These are phyloP conservation scores for Bactericera cockerelli DNA, from an alignment of 1,140 invertebrate genomes.

Conservation along the genomic window DNA sequence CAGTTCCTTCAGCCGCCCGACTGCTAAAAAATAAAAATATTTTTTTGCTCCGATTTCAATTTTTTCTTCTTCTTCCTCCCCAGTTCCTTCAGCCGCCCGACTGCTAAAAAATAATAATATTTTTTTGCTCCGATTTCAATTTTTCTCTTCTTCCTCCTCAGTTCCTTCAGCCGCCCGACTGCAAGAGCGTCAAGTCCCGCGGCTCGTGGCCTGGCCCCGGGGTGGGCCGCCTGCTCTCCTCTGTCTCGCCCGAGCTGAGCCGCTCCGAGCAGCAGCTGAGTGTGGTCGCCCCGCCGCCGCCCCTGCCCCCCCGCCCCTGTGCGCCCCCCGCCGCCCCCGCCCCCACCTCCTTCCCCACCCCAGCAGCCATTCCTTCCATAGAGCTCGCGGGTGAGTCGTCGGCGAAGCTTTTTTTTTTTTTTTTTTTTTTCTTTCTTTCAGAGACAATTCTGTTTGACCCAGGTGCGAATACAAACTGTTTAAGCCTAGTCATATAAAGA, in stretches of 20 bases:
- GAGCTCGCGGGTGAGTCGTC: constrained; percentile 3
- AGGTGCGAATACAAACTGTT: too few species aligned
- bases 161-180: constrained; percentile 51
- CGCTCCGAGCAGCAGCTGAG: constrained; percentile 64
- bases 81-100: too few species aligned
- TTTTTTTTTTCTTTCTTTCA: neutral
- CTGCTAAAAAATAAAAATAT: too few species aligned
- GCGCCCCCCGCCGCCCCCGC: constrained; percentile 9
- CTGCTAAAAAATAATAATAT: too few species aligned
- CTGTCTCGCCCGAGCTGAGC: constrained; percentile 50
- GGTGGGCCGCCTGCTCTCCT: constrained; percentile 28
- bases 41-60: too few species aligned
- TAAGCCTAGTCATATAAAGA: too few species aligned
- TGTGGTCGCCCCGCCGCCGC: constrained; percentile 8
- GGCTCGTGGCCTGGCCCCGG: constrained; percentile 70
- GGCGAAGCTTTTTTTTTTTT: neutral
- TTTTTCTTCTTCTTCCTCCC: too few species aligned
- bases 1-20: too few species aligned
- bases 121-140: too few species aligned
- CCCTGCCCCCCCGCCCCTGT: constrained; percentile 13
- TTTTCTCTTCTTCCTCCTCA: too few species aligned
- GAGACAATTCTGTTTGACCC: too few species aligned
- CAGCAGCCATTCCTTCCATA: constrained; percentile 1
- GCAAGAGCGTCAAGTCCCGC: constrained; percentile 55
- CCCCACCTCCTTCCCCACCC: neutral